Base-by-base conservation (phyloP, 2,888 invertebrate species). In the Gastracanthus pulcherrimus region DNA sequence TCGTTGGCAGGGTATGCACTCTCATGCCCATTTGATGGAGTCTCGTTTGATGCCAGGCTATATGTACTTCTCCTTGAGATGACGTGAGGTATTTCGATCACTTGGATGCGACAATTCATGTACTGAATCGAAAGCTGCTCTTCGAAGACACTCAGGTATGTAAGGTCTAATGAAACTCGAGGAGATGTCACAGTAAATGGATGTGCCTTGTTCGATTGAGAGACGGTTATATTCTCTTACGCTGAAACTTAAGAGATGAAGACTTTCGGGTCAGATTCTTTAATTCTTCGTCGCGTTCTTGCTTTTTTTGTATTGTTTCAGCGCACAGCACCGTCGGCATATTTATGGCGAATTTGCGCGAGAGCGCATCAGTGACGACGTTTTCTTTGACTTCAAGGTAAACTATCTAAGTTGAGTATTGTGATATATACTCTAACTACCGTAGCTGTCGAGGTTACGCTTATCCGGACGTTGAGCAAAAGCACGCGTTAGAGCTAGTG, bases 311-410 rank as follows among this genome's bases (percentile, higher is more conserved):
- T 11, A 80, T 70, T 4, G 16, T 7, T 5, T 55, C 6, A 6
- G 67, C 11, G 26, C 19, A 3, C 7, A 80, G 34, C 2, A 7
- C 16, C 3, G 62, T 51, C 2, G 76, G 80, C 75, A 80, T 76
- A 13, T 36, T 41, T 3, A 80, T 70, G 2, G 74, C n/a, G 1
- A 26, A 13, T 3, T 64, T 34, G 6, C 76, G 31, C 11, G 76
- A 76, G 19, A 76, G 34, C 6, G 72, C 67, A 26, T 81, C 76
- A 6, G 81, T 76, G 0, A 81, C 81, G 5, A 71, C 58, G 31
- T 81, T 76, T 16, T 76, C 72, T 5, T 66, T 55, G 9, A 71
- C 76, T 19, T 41, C 60, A 3, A 71, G 34, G 23, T 64, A 55
- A 2, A 19, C 13, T 3, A 75, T 13, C 2, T n/a, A n/a, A n/a